Conservation (phyloP, 2,797 vertebrate genomes). For the Parotocinclus haroldoi region DNA sequence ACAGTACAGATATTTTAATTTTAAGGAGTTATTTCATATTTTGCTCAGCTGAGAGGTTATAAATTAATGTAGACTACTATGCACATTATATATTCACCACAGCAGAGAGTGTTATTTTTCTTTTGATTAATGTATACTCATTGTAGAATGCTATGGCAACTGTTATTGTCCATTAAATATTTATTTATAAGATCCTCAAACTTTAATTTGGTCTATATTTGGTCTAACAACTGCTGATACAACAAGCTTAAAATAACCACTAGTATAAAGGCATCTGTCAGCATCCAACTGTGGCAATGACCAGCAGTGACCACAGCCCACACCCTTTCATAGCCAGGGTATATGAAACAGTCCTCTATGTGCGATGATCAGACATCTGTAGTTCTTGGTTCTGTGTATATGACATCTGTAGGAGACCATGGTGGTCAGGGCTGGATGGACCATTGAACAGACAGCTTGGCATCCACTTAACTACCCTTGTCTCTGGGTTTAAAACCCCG, state of each 20-base stretch:
- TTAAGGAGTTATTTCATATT: no score
- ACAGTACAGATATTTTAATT: no score
- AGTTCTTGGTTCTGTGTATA: conserved; percentile 18
- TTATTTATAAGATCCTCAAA: no score
- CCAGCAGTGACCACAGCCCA: conserved; percentile 12
- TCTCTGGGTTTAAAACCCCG: conserved; percentile 22
- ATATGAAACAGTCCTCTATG: conserved; percentile 8
- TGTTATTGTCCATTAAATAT: no score
- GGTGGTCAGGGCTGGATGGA: conserved; percentile 30
- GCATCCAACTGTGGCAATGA: conserved; percentile 28
- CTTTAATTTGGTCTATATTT: neutral
- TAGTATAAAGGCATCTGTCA: conserved; percentile 19
- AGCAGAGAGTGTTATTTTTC: no score
- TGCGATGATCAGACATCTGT: conserved; percentile 11
- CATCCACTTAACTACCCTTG: conserved; percentile 9
- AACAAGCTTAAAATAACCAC: neutral
- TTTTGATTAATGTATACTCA: no score
- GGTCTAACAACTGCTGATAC: no score
- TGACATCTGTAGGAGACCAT: conserved; percentile 35
- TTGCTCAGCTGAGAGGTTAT: no score
- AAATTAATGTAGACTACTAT: no score
- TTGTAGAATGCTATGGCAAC: no score
- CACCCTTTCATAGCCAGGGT: conserved; percentile 2
- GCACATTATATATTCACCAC: no score
- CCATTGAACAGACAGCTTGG: conserved; percentile 43